A percentile compares a stretch with the other conserved stretches of the same genome.
phyloP scores from a whole-genome alignment of 1,140 invertebrate genomes.

The Panagrolaimus sp. region DNA sequence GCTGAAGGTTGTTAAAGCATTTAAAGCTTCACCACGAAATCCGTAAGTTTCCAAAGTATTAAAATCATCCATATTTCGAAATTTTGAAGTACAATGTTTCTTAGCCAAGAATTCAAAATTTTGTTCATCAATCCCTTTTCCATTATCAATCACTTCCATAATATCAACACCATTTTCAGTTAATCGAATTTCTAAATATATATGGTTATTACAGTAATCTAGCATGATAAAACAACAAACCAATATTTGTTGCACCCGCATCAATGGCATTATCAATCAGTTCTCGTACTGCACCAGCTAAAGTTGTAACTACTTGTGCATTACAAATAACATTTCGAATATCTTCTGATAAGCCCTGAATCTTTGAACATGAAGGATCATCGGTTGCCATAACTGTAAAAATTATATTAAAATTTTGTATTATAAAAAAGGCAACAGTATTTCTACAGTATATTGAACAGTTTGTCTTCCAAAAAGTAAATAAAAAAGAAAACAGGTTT shows the following conservation, averaged over 20 bases:
- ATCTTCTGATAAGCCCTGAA: neutral
- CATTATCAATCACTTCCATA: constrained; percentile 88
- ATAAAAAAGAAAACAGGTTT: no score
- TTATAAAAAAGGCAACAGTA: no score
- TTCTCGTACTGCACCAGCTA: constrained; percentile 87
- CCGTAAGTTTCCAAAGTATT: constrained; percentile 78
- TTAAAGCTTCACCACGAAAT: constrained; percentile 92
- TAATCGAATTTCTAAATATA: constrained; percentile 71
- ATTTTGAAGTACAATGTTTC: constrained; percentile 88
- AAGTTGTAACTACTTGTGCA: constrained; percentile 75
- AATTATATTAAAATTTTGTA: no score
- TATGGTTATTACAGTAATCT: neutral
- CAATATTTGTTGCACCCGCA: constrained; percentile 75
- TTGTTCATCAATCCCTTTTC: constrained; percentile 71
- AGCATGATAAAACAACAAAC: constrained; percentile 38
- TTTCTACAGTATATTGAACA: no score
- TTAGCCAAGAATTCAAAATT: constrained; percentile 60
- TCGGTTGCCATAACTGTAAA: no score
- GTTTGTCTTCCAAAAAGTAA: no score
- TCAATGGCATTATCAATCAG: constrained; percentile 92
- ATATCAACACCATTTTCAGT: constrained; percentile 78
- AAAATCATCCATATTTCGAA: constrained; percentile 76
- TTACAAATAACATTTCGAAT: constrained; percentile 31
- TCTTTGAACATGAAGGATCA: no score
- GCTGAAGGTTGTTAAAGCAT: constrained; percentile 73